Evolutionary conservation across 2,888 invertebrate species (phyloP).

Genomic region (Autographa gamma): DNA sequence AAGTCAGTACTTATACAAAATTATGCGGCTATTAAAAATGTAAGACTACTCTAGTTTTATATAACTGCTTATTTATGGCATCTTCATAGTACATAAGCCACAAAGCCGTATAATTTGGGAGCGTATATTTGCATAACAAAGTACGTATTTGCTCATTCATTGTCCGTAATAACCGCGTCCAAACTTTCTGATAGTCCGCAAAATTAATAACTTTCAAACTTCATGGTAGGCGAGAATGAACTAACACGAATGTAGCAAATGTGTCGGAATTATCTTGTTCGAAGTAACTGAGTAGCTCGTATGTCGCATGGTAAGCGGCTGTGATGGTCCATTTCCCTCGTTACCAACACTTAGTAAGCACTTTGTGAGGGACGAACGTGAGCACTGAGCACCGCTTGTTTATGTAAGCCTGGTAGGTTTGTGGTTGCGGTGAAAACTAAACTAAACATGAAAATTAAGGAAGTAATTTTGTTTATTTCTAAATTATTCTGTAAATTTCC

Average conservation of each 20-base stretch:
- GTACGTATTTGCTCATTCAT: conserved; percentile 28
- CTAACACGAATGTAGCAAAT: conserved; percentile 6
- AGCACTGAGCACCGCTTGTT: conserved; percentile 28
- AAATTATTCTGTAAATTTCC: neutral
- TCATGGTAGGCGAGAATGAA: neutral
- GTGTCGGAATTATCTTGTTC: conserved; percentile 7
- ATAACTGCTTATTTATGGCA: conserved; percentile 6
- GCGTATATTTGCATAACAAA: conserved; percentile 38
- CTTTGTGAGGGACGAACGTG: conserved; percentile 25
- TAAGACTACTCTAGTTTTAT: conserved; percentile 6
- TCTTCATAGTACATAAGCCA: neutral
- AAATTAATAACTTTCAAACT: conserved; percentile 17
- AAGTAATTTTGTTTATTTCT: neutral
- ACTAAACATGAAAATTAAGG: conserved; percentile 5
- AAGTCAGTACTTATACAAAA: neutral
- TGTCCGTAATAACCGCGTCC: conserved; percentile 29
- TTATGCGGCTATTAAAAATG: neutral
- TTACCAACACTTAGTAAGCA: conserved; percentile 40
- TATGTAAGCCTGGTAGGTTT: conserved; percentile 19
- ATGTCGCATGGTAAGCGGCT: conserved; percentile 42
- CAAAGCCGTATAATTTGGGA: conserved; percentile 10
- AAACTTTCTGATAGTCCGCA: conserved; percentile 15
- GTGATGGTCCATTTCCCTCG: conserved; percentile 61
- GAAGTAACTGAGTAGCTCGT: conserved; percentile 22
- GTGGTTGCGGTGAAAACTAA: conserved; percentile 8